Conservation (phyloP, 2,888 invertebrate species). For the Diadegma fenestrale region DNA sequence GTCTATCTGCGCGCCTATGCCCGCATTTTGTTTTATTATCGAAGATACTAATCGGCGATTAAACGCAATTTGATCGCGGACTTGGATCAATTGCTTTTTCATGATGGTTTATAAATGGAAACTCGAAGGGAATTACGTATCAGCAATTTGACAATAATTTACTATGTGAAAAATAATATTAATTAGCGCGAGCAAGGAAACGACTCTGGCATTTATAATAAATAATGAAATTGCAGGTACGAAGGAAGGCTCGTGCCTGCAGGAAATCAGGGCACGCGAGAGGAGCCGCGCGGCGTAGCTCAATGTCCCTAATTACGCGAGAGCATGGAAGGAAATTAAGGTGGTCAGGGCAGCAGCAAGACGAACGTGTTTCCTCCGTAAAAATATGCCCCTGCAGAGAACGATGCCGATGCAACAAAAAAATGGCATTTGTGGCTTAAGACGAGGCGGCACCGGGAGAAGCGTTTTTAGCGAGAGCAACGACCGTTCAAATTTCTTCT, state of each 20-base stretch:
- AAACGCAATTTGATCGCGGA: background rate
- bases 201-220: background rate
- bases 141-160: background rate
- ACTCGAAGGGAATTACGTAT: background rate
- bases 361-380: constrained; percentile 40
- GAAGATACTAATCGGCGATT: constrained; percentile 8
- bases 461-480: background rate
- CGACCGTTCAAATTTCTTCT: background rate
- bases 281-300: constrained; percentile 58
- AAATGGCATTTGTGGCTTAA: background rate
- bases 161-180: background rate
- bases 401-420: constrained; percentile 10
- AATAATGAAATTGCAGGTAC: background rate
- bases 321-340: constrained; percentile 65
- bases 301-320: constrained; percentile 76
- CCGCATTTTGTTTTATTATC: background rate
- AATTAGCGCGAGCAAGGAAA: background rate
- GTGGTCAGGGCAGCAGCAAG: constrained; percentile 53
- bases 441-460: background rate
- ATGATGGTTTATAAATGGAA: background rate
- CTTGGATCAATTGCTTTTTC: background rate
- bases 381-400: background rate
- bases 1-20: background rate
- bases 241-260: constrained; percentile 7
- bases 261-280: constrained; percentile 37